Evolutionary conservation across 2,797 vertebrate species (phyloP), one percentile per base, ranked within the genome.

Genomic region (Takifugu rubripes): DNA sequence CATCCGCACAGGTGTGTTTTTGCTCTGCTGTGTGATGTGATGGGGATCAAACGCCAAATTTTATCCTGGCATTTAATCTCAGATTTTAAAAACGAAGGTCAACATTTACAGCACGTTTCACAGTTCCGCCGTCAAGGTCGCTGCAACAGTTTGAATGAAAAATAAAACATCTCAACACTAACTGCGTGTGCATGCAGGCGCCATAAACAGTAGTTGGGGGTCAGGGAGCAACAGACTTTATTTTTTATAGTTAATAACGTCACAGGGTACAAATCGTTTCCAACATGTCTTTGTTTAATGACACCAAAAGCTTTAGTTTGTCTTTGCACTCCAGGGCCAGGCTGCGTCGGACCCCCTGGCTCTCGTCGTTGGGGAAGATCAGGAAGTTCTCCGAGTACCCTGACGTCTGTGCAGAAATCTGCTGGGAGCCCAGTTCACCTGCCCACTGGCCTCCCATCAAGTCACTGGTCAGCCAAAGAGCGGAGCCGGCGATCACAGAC

Each of bases 401-500:
- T 26, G 47, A 6, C 2, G 42, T 14, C 11, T 54, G 55, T 21
- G 49, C 16, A 21, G 29, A 65, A 52, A 8, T 44, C 27, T 36
- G 6, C 2, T 52, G 43, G 21, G 15, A 5, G 3, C 29, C 52
- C 5, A 26, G 44, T 51, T 73, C 67, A 43, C 64, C 49, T 70
- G 33, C 11, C 64, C 59, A 3, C 46, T 25, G 12, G 61, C 42
- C 56, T 21, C 55, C 6, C 61, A 94, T 74, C 54, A 96, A 74
- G 21, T 89, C 89, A n/a, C 89, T 82, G 0, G 94, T 93, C 31
- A 96, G 62, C 3, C 68, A 87, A 63, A 97, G 80, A 25, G 94
- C 92, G 64, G 93, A 92, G 45, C 87, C 65, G 7, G 94, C 95
- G 61, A 94, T 88, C 56, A 96, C 84, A 14, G 97, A 98, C 0